Conservation (phyloP, 1,140 invertebrate genomes). For the Drosophila serrata region DNA sequence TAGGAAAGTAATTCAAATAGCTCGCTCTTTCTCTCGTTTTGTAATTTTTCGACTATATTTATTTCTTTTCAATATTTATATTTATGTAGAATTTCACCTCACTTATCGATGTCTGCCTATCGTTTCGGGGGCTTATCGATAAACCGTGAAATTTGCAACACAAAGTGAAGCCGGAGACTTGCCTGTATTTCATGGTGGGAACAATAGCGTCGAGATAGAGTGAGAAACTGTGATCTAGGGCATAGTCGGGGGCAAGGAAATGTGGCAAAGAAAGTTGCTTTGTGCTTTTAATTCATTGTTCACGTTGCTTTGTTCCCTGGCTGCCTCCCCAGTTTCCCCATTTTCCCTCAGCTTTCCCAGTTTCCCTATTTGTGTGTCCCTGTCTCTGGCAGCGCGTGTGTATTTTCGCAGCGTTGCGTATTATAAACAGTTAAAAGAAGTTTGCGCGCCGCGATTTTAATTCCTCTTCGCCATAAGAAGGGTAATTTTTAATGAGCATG, state of each 20-base stretch:
- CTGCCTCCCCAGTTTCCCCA: background rate
- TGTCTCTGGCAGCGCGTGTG: slow-evolving; percentile 20
- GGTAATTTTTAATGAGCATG: slow-evolving; percentile 78
- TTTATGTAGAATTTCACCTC: background rate
- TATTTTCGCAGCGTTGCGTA: slow-evolving; percentile 71
- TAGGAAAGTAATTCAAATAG: no score
- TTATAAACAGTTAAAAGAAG: slow-evolving; percentile 79
- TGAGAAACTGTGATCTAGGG: background rate
- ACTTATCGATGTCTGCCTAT: slow-evolving; percentile 6
- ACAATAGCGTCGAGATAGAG: slow-evolving; percentile 23
- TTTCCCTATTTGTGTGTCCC: slow-evolving; percentile 11
- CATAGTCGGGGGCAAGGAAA: slow-evolving; percentile 16
- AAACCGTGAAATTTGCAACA: slow-evolving; percentile 17
- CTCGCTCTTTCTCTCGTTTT: no score
- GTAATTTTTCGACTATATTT: no score
- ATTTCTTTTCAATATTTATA: no score
- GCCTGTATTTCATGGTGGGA: slow-evolving; percentile 19
- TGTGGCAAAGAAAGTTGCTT: slow-evolving; percentile 53
- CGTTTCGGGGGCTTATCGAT: slow-evolving; percentile 22
- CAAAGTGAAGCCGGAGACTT: slow-evolving; percentile 16
- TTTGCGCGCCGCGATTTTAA: slow-evolving; percentile 75
- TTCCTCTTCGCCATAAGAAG: slow-evolving; percentile 75
- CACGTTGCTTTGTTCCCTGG: slow-evolving; percentile 44
- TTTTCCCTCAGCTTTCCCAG: background rate
- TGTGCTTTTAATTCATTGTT: slow-evolving; percentile 65